Conservation (phyloP, 2,888 invertebrate genomes). For the Mythimna albipuncta region DNA sequence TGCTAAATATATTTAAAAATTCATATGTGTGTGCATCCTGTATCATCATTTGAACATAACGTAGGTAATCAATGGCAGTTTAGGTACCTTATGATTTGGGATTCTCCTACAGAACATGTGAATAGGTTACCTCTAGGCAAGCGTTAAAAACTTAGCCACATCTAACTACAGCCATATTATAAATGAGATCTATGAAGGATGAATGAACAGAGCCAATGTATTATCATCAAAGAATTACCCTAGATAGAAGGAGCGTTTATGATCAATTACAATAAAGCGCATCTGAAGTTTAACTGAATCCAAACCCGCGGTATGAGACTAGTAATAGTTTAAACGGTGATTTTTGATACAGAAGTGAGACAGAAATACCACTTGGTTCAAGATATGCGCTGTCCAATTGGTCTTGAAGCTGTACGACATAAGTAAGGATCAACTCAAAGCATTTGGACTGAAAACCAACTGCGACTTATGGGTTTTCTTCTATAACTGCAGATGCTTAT, state of each 20-base stretch:
- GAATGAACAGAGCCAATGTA: not conserved
- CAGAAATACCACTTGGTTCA: conserved; percentile 22
- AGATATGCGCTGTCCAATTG: not conserved
- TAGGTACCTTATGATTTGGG: no score
- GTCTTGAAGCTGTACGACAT: not conserved
- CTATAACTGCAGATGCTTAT: no score
- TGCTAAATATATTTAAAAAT: no score
- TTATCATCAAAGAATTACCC: conserved; percentile 11
- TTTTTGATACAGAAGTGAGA: not conserved
- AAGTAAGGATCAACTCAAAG: not conserved
- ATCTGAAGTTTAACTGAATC: conserved; percentile 50
- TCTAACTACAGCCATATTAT: no score
- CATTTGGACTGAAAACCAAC: not conserved
- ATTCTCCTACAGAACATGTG: no score
- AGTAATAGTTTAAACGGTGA: conserved; percentile 48
- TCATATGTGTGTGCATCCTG: no score
- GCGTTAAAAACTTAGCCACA: no score
- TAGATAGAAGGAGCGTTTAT: conserved; percentile 31
- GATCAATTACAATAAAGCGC: conserved; percentile 57
- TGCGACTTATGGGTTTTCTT: not conserved
- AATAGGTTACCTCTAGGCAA: no score
- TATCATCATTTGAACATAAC: no score
- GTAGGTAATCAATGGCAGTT: no score
- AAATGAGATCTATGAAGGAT: not conserved
- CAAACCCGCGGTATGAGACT: conserved; percentile 39